A percentile compares a stretch with the other conserved stretches of the same genome.
Conservation (phyloP, 2,797 vertebrate species). For the Gorsachius magnificus region DNA sequence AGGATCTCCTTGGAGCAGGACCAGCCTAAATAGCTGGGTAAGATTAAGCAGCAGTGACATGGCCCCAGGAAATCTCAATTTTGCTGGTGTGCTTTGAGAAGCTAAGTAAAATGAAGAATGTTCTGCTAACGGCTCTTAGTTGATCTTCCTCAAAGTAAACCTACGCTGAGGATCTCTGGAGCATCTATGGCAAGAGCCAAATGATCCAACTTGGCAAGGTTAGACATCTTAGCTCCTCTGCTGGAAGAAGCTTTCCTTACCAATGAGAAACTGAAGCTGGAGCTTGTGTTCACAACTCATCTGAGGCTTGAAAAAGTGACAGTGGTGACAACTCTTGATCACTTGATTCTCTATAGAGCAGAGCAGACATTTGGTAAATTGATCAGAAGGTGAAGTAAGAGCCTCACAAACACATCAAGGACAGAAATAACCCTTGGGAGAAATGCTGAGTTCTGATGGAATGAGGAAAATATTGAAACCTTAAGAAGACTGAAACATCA, state of each 20-base stretch:
- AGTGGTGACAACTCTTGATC: neutral
- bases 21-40: neutral
- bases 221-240: neutral
- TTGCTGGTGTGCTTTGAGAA: neutral
- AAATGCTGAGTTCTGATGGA: neutral
- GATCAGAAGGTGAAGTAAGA: neutral
- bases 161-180: neutral
- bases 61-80: neutral
- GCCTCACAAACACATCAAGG: neutral
- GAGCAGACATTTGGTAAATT: neutral
- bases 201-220: neutral
- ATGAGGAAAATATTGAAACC: neutral
- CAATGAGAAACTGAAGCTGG: neutral
- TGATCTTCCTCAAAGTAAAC: neutral
- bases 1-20: neutral
- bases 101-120: neutral
- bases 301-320: neutral
- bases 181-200: neutral
- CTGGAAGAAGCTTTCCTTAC: neutral
- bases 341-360: neutral
- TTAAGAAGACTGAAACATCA: neutral
- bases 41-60: neutral
- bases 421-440: neutral
- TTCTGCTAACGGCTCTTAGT: neutral
- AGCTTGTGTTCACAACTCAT: neutral